Evolutionary conservation across 1,140 invertebrate species (phyloP), one percentile per base, ranked within the genome.

Genomic region (Chrysomallon squamiferum): DNA sequence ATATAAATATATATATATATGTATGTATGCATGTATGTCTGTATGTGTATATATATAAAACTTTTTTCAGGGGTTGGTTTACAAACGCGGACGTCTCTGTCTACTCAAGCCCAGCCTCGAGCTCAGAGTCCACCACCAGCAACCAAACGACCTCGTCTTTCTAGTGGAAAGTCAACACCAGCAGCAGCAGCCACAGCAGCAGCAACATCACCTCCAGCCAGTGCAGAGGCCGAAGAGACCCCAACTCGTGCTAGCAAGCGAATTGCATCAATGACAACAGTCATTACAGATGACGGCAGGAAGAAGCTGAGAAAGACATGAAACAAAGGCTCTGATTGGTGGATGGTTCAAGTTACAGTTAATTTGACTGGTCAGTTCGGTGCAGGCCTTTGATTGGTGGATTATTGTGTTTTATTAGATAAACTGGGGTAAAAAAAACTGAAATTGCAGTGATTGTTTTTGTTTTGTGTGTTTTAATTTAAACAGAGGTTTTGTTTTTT

Each of bases 221-320:
- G 43, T 20, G 32, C 38, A 22, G 63, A 63, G 11, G 60, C 59
- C 35, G 61, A 47, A 15, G 25, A 50, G 43, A 76, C 78, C 0
- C 77, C 77, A 5, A 74, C 71, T 5, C 54, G 79, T 11, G 68
- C 72, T 22, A 79, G 77, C 61, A 71, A 71, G 5, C 69, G 79
- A 29, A 74, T 81, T 30, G 75, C 77, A 6, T 75, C 77, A 47
- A 79, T 79, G 74, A 76, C 77, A 4, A 76, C 79, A 3, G 73
- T 75, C 6, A 61, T 74, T 15, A 70, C 74, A 5, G 75, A 72
- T 13, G 74, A 72, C 57, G 73, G 79, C 1, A 62, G 76, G 29
- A 79, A 78, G 60, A 63, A 66, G 22, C 54, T 79, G 29, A 66
- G 76, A 25, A 75, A 70, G 41, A 76, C 72, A 22, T 78, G 70